These are phyloP conservation scores for Cricetomys ansorgei DNA, from an alignment of 2,113 vertebrate species.

Conservation along the genomic window DNA sequence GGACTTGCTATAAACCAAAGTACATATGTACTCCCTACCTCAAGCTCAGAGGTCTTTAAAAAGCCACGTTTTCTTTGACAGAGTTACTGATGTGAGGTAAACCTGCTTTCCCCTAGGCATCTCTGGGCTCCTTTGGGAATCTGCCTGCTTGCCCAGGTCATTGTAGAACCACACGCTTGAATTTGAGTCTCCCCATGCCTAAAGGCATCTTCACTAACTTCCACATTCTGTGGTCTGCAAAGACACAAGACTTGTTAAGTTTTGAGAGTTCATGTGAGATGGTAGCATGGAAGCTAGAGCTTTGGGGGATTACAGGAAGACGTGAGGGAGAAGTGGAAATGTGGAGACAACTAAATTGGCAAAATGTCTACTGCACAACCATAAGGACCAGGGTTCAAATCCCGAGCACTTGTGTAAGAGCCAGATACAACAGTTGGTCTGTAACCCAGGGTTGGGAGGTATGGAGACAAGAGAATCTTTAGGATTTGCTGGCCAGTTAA, in stretches of 20 bases:
- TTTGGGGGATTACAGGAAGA: background rate
- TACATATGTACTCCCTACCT: background rate
- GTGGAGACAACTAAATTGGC: background rate
- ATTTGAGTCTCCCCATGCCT: background rate
- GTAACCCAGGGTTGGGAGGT: background rate
- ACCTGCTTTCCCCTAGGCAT: background rate
- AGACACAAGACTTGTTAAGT: background rate
- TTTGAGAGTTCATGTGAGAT: background rate
- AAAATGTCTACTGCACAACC: background rate
- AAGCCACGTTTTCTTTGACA: background rate
- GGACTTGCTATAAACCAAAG: background rate
- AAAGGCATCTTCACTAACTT: background rate
- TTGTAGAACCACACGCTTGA: background rate
- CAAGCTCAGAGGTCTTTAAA: background rate
- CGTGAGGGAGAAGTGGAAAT: background rate
- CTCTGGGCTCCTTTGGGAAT: background rate
- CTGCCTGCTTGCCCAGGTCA: background rate
- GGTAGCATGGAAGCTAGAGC: background rate
- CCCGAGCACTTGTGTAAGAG: background rate
- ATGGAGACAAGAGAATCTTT: background rate
- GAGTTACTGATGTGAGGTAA: background rate
- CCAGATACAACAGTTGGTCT: background rate
- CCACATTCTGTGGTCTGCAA: background rate
- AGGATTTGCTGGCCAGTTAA: background rate
- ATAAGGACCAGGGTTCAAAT: background rate